Conservation (phyloP, 2,797 vertebrate genomes). For the Sebastes cheni region DNA sequence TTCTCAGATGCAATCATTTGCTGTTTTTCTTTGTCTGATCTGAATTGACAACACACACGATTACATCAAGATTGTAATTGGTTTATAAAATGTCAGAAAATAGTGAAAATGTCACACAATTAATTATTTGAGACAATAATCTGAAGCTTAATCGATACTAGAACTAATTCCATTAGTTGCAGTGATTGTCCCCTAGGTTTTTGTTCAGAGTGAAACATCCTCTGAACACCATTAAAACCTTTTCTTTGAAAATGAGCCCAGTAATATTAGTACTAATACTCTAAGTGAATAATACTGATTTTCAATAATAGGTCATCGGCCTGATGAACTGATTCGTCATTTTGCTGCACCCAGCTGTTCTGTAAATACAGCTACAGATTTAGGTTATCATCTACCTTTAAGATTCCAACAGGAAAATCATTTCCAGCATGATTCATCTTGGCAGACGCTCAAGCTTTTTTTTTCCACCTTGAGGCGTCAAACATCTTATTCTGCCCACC, state of each 20-base stretch:
- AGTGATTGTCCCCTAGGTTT: not conserved
- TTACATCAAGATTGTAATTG: not conserved
- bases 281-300: not conserved
- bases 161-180: not conserved
- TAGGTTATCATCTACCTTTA: conserved; percentile 49
- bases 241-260: not conserved
- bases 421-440: conserved; percentile 57
- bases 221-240: not conserved
- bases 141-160: not conserved
- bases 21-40: not conserved
- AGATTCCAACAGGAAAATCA: conserved; percentile 47
- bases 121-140: not conserved
- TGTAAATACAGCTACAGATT: conserved; percentile 35
- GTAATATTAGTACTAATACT: not conserved
- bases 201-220: not conserved
- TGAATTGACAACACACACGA: not conserved
- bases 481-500: conserved; percentile 49
- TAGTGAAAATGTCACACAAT: not conserved
- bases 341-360: conserved; percentile 21
- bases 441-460: conserved; percentile 21
- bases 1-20: not conserved
- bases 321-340: conserved; percentile 28
- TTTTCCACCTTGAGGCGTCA: conserved; percentile 27
- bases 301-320: conserved; percentile 26
- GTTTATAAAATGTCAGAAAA: not conserved